phyloP scores from a whole-genome alignment of 2,113 vertebrate genomes.

The Paralichthys olivaceus region DNA sequence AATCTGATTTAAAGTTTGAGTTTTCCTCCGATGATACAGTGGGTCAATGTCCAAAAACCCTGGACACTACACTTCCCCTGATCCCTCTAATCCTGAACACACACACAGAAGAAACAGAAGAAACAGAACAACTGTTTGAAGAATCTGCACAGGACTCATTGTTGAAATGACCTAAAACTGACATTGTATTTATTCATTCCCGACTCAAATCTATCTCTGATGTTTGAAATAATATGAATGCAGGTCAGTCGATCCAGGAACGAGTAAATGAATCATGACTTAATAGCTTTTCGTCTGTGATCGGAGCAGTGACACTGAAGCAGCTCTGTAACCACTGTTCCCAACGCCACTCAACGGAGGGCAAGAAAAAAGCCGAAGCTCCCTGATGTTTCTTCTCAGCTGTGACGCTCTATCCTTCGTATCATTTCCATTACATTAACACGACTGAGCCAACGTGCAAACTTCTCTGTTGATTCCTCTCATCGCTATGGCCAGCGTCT shows the following conservation, averaged over 20 bases:
- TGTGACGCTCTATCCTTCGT: conserved; percentile 24
- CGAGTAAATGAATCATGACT: no score
- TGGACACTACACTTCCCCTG: background rate
- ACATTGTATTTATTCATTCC: no score
- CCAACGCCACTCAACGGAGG: no score
- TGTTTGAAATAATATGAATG: background rate
- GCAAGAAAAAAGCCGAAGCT: background rate
- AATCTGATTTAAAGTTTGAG: no score
- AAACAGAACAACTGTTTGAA: background rate
- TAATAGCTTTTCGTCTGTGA: conserved; percentile 5
- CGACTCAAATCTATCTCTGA: background rate
- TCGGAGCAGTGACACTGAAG: background rate
- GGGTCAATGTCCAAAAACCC: no score
- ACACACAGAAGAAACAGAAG: background rate
- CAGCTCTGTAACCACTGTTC: no score
- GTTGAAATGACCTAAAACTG: background rate
- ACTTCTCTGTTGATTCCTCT: no score
- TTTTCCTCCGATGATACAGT: no score
- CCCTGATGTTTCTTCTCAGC: conserved; percentile 12
- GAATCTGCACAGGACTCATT: background rate
- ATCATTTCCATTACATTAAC: conserved; percentile 24
- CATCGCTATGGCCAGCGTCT: conserved; percentile 11
- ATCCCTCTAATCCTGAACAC: background rate
- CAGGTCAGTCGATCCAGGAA: background rate
- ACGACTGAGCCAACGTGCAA: background rate